Percentiles rank a stretch among this genome's conserved stretches.
Evolutionary conservation across 2,888 invertebrate species (phyloP).

Genomic region (Lepidonotus clava): DNA sequence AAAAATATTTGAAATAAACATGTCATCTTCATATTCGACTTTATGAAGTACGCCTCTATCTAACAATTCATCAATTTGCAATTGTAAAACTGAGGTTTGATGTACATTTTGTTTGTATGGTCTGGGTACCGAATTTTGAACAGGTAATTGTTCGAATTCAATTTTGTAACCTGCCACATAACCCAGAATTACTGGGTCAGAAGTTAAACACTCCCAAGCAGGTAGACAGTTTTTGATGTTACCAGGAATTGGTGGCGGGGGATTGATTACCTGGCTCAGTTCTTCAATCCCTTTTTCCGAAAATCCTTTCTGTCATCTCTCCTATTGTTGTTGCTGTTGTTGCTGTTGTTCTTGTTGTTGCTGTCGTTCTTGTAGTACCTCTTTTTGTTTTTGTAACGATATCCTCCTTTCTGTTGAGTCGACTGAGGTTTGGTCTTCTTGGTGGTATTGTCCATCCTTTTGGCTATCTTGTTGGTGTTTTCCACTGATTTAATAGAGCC

Average conservation of each 20-base stretch:
- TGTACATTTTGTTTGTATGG: not conserved
- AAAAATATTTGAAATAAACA: not conserved
- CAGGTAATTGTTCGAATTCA: not conserved
- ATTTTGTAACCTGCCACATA: not conserved
- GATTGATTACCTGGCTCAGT: too few relatives aligned
- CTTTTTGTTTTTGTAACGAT: too few relatives aligned
- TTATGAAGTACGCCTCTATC: not conserved
- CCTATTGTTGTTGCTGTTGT: too few relatives aligned
- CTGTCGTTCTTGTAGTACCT: too few relatives aligned
- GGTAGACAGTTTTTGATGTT: not conserved
- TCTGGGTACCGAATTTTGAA: not conserved
- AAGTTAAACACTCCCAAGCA: not conserved
- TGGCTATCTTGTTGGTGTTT: too few relatives aligned
- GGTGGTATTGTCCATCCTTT: too few relatives aligned
- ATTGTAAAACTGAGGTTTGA: not conserved
- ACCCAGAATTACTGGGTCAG: not conserved
- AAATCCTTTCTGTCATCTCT: too few relatives aligned
- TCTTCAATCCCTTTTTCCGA: too few relatives aligned
- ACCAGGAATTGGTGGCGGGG: not conserved
- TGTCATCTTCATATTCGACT: not conserved
- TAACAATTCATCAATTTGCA: not conserved
- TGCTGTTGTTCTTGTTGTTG: too few relatives aligned
- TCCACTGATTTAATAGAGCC: too few relatives aligned
- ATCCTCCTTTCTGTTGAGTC: too few relatives aligned
- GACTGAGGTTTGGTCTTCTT: too few relatives aligned